A percentile compares a stretch with the other conserved stretches of the same genome.
Conservation (phyloP, 2,888 invertebrate species). For the Ferdinandea cuprea region DNA sequence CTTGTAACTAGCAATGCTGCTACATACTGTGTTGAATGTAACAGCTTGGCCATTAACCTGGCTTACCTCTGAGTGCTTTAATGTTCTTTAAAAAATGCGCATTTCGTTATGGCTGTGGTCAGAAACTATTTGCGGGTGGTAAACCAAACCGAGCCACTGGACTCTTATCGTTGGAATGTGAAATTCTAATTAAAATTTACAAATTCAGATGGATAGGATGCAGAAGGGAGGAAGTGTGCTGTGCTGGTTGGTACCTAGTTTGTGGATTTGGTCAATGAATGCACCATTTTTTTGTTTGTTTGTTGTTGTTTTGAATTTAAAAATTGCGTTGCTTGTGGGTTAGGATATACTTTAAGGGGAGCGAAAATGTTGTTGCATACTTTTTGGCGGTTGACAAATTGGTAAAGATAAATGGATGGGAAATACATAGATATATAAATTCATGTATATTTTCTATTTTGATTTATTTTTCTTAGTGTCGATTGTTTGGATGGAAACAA, state of each 20-base stretch:
- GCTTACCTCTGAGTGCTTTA: conserved; percentile 51
- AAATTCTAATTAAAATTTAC: conserved; percentile 53
- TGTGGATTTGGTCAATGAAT: background rate
- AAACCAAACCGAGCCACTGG: conserved; percentile 16
- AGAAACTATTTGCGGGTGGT: conserved; percentile 32
- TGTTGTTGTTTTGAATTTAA: too few relatives aligned
- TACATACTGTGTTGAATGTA: conserved; percentile 13
- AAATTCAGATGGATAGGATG: conserved; percentile 20
- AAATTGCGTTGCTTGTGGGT: too few relatives aligned
- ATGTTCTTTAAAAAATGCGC: conserved; percentile 31
- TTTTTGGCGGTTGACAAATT: background rate
- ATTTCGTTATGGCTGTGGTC: conserved; percentile 23
- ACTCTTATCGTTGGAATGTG: conserved; percentile 44
- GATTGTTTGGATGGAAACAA: too few relatives aligned
- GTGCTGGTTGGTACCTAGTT: background rate
- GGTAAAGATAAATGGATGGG: background rate
- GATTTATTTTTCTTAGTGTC: too few relatives aligned
- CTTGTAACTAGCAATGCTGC: conserved; percentile 29
- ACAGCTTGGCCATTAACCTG: conserved; percentile 52
- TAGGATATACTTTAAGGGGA: background rate
- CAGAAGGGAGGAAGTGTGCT: background rate
- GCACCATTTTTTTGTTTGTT: background rate
- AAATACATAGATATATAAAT: too few relatives aligned
- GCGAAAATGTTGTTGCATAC: conserved; percentile 7
- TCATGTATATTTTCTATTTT: too few relatives aligned